Evolutionary conservation across 1,140 invertebrate genomes (phyloP), one percentile per base, ranked within the genome.

Genomic region (Drosophila baimaii): DNA sequence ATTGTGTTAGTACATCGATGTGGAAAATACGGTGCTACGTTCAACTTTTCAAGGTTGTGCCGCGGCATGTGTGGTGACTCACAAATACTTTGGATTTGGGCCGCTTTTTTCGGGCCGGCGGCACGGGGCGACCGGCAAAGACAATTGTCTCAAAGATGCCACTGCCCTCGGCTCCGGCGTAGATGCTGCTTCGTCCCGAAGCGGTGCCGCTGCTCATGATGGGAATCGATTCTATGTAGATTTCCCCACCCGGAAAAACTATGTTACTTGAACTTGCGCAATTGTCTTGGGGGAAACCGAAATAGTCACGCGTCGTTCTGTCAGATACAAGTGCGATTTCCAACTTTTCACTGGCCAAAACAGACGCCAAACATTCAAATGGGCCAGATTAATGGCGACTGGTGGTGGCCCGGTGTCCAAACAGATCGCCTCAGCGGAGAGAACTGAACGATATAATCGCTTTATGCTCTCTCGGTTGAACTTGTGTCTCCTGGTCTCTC

Each of bases 61-160:
- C 46, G 9, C 35, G 17, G 21, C 23, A 17, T 7, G 19, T 44
- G 35, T 17, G n/a, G 19, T 89, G 63, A 89, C 88, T 88, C 74
- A 90, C 86, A 74, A 91, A 79, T 13, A 91, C 10, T 75, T 81
- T 75, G 7, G 90, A 91, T 80, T 91, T 91, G 33, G 90, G 90
- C 7, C 91, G 73, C 49, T 88, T 90, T 49, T 77, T 90, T 39
- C 91, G 76, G 23, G 54, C 78, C 59, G 91, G 91, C n/a, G 90
- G 79, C 29, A 90, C 75, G 0, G 91, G 91, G 37, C 73, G 81
- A 49, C 79, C 79, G 54, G 69, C 52, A 56, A 89, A 89, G 15
- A 81, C 21, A 58, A 89, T 90, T 35, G 77, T 54, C 66, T 89
- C 84, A 43, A 89, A 89, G 43, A 89, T 90, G n/a, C 68, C 66